Percentiles rank a stretch among this genome's conserved stretches.
Evolutionary conservation across 1,140 invertebrate species (phyloP).

Genomic region (Melipona quadrifasciata): DNA sequence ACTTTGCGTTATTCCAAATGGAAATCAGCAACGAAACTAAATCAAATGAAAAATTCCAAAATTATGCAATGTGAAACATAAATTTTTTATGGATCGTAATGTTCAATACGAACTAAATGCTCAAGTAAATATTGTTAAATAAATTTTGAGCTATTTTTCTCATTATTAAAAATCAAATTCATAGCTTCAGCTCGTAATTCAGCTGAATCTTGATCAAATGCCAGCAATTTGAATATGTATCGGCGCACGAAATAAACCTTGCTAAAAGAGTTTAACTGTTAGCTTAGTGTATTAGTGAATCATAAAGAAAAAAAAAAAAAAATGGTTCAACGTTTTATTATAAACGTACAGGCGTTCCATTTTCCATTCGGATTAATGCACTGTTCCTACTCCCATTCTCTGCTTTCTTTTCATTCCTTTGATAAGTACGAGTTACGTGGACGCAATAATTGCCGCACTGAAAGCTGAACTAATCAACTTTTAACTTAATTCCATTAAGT

Average conservation of each 20-base stretch:
- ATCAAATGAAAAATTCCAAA: too few species aligned
- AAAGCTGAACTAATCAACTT: not conserved
- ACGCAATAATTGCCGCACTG: not conserved
- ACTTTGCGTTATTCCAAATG: too few species aligned
- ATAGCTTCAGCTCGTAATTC: not conserved
- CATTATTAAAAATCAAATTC: too few species aligned
- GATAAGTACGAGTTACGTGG: not conserved
- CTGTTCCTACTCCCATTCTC: too few species aligned
- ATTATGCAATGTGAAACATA: too few species aligned
- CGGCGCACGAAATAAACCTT: slow-evolving; percentile 34
- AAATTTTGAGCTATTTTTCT: too few species aligned
- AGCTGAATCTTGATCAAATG: slow-evolving; percentile 22
- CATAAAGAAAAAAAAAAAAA: slow-evolving; percentile 9
- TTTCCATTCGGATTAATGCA: not conserved
- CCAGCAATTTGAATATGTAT: slow-evolving; percentile 15
- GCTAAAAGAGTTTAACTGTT: not conserved
- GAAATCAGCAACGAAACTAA: too few species aligned
- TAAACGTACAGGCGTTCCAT: slow-evolving; percentile 1
- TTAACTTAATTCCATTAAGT: not conserved
- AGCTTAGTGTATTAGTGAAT: not conserved
- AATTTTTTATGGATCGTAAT: too few species aligned
- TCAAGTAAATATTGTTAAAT: too few species aligned
- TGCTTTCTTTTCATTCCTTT: not conserved
- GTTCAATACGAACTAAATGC: too few species aligned
- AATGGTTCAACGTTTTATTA: slow-evolving; percentile 14